Evolutionary conservation across 2,797 vertebrate genomes (phyloP).

Genomic region (Myripristis murdjan): DNA sequence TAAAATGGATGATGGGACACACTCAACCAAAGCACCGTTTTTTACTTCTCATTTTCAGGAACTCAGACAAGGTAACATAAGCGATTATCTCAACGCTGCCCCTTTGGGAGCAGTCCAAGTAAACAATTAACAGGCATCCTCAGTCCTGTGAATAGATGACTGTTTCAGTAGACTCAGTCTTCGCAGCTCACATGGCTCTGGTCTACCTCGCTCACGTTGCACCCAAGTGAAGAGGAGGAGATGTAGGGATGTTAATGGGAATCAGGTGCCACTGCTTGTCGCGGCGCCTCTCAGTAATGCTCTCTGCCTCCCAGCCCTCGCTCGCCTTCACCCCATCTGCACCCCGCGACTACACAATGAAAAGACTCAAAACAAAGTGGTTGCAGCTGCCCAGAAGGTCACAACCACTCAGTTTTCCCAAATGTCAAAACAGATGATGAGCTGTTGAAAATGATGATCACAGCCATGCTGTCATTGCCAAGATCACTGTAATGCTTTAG

Average conservation of each 20-base stretch:
- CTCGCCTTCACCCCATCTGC: too few species aligned
- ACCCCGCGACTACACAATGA: not conserved
- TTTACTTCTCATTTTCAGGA: too few species aligned
- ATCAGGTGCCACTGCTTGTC: not conserved
- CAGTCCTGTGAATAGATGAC: too few species aligned
- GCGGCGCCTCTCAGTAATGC: too few species aligned
- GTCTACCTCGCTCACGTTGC: not conserved
- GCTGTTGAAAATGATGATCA: not conserved
- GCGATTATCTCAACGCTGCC: too few species aligned
- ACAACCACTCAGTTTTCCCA: not conserved
- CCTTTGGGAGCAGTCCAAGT: too few species aligned
- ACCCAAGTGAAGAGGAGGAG: not conserved
- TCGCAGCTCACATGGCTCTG: not conserved
- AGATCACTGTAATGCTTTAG: not conserved
- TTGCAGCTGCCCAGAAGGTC: not conserved
- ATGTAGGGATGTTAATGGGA: not conserved
- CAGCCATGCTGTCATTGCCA: not conserved
- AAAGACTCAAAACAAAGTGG: not conserved
- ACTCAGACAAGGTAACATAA: too few species aligned
- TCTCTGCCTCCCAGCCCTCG: not conserved
- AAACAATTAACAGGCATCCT: too few species aligned
- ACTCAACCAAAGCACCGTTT: not conserved
- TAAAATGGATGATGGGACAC: not conserved
- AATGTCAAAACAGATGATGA: not conserved
- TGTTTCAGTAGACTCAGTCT: too few species aligned